A percentile compares a stretch with the other conserved stretches of the same genome.
phyloP scores from a whole-genome alignment of 1,140 invertebrate species.

The Aphis craccivora region DNA sequence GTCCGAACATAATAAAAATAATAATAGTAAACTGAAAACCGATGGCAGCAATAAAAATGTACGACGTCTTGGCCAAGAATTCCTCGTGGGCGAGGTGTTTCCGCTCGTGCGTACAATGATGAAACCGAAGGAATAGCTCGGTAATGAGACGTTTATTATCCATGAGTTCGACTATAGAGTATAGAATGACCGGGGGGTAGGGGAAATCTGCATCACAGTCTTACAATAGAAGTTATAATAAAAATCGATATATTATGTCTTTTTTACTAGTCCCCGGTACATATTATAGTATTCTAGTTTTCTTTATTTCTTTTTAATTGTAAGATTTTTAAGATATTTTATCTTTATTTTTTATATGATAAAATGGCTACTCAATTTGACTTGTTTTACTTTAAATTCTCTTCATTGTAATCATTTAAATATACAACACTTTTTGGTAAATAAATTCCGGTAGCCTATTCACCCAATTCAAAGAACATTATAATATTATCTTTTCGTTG shows the following conservation, averaged over 20 bases:
- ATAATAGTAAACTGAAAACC: neutral
- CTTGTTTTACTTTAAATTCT: neutral
- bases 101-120: constrained; percentile 47
- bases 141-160: constrained; percentile 57
- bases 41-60: constrained; percentile 36
- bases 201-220: neutral
- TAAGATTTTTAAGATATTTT: neutral
- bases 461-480: neutral
- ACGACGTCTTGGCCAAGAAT: constrained; percentile 28
- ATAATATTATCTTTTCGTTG: neutral
- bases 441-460: neutral
- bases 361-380: neutral
- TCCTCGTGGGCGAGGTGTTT: constrained; percentile 54
- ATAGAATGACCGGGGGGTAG: no score
- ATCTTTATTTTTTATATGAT: neutral
- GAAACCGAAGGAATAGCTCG: constrained; percentile 36
- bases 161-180: neutral
- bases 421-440: neutral
- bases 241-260: constrained; percentile 41
- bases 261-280: neutral
- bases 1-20: constrained; percentile 30
- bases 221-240: constrained; percentile 32
- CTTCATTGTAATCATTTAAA: neutral
- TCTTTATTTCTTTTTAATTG: neutral
- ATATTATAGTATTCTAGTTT: neutral